Base-by-base conservation (phyloP, 2,113 vertebrate species). In the Cygnus buccinator region DNA sequence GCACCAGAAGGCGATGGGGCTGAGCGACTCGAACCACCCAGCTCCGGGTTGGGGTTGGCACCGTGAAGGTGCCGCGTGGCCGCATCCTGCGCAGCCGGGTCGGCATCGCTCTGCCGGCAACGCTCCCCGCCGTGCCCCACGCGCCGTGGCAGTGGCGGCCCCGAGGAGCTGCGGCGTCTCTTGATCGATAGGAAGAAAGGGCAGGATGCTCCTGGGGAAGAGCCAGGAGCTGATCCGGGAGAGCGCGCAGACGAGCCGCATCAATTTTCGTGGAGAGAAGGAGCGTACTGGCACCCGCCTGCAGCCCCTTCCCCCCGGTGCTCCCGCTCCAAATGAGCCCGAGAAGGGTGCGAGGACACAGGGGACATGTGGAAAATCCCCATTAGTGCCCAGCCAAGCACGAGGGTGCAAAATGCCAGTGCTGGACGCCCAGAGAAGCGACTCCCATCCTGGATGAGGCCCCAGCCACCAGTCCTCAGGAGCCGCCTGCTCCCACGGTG, bases 141-240 rank as follows among this genome's bases (percentile, higher is more conserved):
- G 6, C 10, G 31, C 31, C 11, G 11, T 58, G 57, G 31, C 18
- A 19, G 80, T 12, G 1, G 15, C 4, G 33, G 90, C 77, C 48
- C 50, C 1, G 4, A 26, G 66, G 57, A n/a, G 37, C n/a, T 2
- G 50, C 2, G 9, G 31, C 2, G 9, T 75, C 57, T 87, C 61
- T 31, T 4, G 37, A 57, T 63, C 68, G 0, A 31, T 81, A 11
- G 0, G 1, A 54, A 66, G 37, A 90, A 18, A 62, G 90, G 50
- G 50, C 91, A 65, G 90, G 48, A 41, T 65, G 75, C 83, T 93
- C 71, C 75, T 93, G 96, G 90, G 94, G 79, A 74, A 75, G 66
- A 78, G 93, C 91, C 96, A 94, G 93, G 9, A 84, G 86, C 17
- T 20, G 79, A 77, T 92, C 54, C 76, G 26, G 76, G 68, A 63